Conservation (phyloP, 2,113 vertebrate genomes). For the Mus spicilegus region DNA sequence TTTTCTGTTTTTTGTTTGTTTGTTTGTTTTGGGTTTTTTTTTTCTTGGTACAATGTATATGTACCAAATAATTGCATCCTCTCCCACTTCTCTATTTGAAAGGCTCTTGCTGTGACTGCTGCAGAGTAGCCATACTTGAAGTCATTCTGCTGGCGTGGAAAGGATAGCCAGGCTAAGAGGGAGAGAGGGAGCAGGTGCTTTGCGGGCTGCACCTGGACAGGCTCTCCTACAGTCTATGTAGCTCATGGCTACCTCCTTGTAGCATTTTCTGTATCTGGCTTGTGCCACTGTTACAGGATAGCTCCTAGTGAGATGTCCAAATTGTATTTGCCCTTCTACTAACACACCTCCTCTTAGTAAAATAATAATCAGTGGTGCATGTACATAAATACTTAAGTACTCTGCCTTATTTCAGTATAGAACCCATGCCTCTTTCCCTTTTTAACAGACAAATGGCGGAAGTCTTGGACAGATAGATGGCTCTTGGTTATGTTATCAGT, state of each 20-base stretch:
- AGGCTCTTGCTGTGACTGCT: background rate
- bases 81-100: background rate
- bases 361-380: background rate
- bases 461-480: background rate
- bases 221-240: background rate
- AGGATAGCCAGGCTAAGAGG: background rate
- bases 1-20: background rate
- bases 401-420: slow-evolving; percentile 30
- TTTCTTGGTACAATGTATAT: background rate
- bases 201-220: background rate
- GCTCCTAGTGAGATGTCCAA: background rate
- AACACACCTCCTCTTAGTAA: background rate
- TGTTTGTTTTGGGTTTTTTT: too few relatives aligned
- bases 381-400: background rate
- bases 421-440: background rate
- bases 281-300: background rate
- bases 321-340: background rate
- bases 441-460: slow-evolving; percentile 13
- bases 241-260: background rate
- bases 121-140: background rate
- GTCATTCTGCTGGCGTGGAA: background rate
- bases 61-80: background rate
- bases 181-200: background rate
- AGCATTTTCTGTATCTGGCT: background rate
- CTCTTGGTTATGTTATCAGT: background rate